Evolutionary conservation across 2,113 vertebrate species (phyloP), one percentile per base, ranked within the genome.

Genomic region (Ciconia stormi): DNA sequence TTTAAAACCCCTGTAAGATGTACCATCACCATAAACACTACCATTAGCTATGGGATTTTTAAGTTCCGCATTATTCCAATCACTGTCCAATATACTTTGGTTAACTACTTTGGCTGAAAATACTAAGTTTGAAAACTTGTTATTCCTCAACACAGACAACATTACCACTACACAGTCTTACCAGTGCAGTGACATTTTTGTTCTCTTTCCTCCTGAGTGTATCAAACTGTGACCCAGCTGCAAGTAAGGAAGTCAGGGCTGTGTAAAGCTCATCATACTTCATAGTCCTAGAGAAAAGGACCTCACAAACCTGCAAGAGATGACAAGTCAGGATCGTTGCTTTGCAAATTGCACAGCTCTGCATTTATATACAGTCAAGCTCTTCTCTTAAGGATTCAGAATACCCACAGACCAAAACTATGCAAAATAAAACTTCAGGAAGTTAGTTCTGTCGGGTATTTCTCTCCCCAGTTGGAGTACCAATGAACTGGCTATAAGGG

Each of bases 171-270:
- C 5, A 16, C 1, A 32, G 12, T 13, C 98, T 97, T 90, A 99
- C 99, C 99, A 99, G 94, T 22, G 99, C 98, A 38, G 98, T 99
- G 70, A 99, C 97, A 3, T 98, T 98, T 93, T 99, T 99, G 97
- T 96, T 99, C 66, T 99, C 99, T 94, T 99, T 99, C 90, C 99
- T 98, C 98, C 99, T 99, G 80, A 99, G 98, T 2, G 98, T 99
- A 91, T 99, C 99, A 49, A 99, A 99, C 97, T 99, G 98, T 53
- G 99, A 99, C 7, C 99, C 99, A 16, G 99, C 99, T 5, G 99
- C 98, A 89, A 99, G 98, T 23, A 99, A 96, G 0, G 98, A 98
- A n/a, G 99, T 98, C 83, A 99, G 97, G 50, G 99, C 98, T 3
- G 97, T 22, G 30, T 99, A 99, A 61, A 99, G 98, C 46, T 99